Base-by-base conservation (phyloP, 2,888 invertebrate genomes). In the Agrotis clavis region DNA sequence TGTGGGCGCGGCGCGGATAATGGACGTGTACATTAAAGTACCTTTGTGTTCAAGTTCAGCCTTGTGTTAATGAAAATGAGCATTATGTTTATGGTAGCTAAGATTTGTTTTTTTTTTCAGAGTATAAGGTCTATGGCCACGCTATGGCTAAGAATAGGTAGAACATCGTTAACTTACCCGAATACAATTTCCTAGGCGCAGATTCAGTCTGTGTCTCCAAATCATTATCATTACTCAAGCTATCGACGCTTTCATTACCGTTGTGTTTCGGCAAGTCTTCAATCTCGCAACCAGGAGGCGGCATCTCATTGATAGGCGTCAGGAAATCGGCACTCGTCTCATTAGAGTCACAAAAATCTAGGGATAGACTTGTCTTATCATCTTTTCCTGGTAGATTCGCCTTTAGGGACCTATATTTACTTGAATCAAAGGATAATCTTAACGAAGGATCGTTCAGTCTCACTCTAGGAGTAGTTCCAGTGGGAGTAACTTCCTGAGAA, bases 271-370 rank as follows among this genome's bases (percentile, higher is more conserved):
- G 96, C 84, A 96, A 79, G n/a, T 96, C 95, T 63, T 96, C 96
- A 2, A 96, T 94, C 83, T 96, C 96, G 71, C 96, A 96, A 0
- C 95, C 95, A 0, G 96, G 93, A 1, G 92, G 94, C 1, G 96
- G 96, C 96, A 96, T 95, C 80, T 96, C 96, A 51, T 96, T 96
- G 5, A 96, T 96, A 2, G 96, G 96, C 61, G 96, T 96, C 67
- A 96, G 81, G 74, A 96, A 96, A 82, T 96, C 96, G 0, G 96
- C 96, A 80, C 96, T 96, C 0, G 96, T 96, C 84, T 96, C 96
- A 79, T 96, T 96, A 0, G 96, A 96, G 70, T 96, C 96, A 73
- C 96, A 96, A 57, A 95, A 93, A 71, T 96, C 96, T 30, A 96
- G 68, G 0, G 96, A 96, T 62, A 96, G 79, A 85, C 96, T 96